These are phyloP conservation scores for Psittacula cyanocephala DNA, from an alignment of 2,113 vertebrate genomes.

Conservation along the genomic window DNA sequence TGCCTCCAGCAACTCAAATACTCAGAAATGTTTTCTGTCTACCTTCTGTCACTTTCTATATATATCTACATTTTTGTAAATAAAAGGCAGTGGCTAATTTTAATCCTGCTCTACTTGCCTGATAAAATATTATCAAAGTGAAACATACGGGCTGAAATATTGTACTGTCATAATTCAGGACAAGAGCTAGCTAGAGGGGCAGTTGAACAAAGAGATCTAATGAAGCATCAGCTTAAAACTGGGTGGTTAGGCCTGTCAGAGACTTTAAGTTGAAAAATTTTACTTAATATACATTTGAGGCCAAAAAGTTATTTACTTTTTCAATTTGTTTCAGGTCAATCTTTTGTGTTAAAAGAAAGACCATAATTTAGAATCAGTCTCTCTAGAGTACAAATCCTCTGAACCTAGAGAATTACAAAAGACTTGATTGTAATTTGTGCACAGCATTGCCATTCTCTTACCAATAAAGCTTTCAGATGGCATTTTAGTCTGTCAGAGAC, in stretches of 20 bases:
- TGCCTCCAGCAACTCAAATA: slow-evolving; percentile 66
- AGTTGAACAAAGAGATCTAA: slow-evolving; percentile 81
- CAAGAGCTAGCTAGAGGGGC: slow-evolving; percentile 78
- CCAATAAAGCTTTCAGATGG: slow-evolving; percentile 79
- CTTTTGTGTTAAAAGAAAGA: slow-evolving; percentile 77
- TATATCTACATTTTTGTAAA: slow-evolving; percentile 61
- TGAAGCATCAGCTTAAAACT: slow-evolving; percentile 81
- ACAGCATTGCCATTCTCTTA: slow-evolving; percentile 69
- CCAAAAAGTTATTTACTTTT: slow-evolving; percentile 80
- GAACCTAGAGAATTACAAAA: slow-evolving; percentile 80
- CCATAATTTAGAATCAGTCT: slow-evolving; percentile 74
- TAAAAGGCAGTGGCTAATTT: slow-evolving; percentile 65
- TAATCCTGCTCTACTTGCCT: slow-evolving; percentile 44
- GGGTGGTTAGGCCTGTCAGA: slow-evolving; percentile 80
- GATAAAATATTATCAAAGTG: slow-evolving; percentile 68
- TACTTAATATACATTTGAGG: slow-evolving; percentile 72
- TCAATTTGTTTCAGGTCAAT: slow-evolving; percentile 79
- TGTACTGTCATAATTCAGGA: slow-evolving; percentile 74
- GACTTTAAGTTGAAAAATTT: slow-evolving; percentile 76
- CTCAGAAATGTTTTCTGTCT: slow-evolving; percentile 59
- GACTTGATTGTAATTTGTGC: slow-evolving; percentile 79
- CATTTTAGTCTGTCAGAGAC: slow-evolving; percentile 76
- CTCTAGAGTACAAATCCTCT: slow-evolving; percentile 69
- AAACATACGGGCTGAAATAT: slow-evolving; percentile 62
- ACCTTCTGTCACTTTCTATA: slow-evolving; percentile 66